Evolutionary conservation across 2,113 vertebrate species (phyloP), one percentile per base, ranked within the genome.

Genomic region (Semnopithecus entellus): DNA sequence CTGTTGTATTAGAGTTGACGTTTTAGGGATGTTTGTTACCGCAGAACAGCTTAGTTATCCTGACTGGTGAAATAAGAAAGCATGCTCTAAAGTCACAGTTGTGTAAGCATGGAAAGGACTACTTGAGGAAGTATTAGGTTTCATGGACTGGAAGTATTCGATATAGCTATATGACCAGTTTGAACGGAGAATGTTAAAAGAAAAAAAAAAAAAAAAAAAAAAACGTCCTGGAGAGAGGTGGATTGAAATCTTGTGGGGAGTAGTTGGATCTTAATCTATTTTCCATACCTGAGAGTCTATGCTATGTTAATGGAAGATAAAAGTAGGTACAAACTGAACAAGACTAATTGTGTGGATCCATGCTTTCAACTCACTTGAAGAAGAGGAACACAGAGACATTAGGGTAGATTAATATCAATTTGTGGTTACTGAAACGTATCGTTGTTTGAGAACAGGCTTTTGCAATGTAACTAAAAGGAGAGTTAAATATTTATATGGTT

Each of bases 401-500:
- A 57, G 27, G 14, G n/a, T 70, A 91, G 73, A 93, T 94, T 94
- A 89, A 82, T 81, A 57, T 88, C 79, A 70, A 30, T 45, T 48
- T 81, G 70, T 92, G 83, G 90, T 88, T 95, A 93, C 43, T 93
- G 79, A 97, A 91, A 97, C 68, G 85, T 80, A 79, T 35, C 64
- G 16, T 94, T 95, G 57, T 85, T 96, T 96, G 90, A 95, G 92
- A 97, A 96, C 43, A 95, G 85, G 48, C 40, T 90, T 81, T 87
- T 90, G 94, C 85, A 95, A 91, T 88, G 68, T 82, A 97, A 91
- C 75, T 97, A 80, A 96, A 92, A 89, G 88, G 75, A 94, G 88
- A 97, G 92, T 97, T 90, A 97, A 97, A 88, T 97, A 92, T 97
- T 94, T 96, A 90, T 97, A 84, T 93, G 72, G 95, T 93, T 90